A percentile compares a stretch with the other conserved stretches of the same genome.
These are phyloP conservation scores for Drosophila ironensis DNA, from an alignment of 1,140 invertebrate genomes.

Conservation along the genomic window DNA sequence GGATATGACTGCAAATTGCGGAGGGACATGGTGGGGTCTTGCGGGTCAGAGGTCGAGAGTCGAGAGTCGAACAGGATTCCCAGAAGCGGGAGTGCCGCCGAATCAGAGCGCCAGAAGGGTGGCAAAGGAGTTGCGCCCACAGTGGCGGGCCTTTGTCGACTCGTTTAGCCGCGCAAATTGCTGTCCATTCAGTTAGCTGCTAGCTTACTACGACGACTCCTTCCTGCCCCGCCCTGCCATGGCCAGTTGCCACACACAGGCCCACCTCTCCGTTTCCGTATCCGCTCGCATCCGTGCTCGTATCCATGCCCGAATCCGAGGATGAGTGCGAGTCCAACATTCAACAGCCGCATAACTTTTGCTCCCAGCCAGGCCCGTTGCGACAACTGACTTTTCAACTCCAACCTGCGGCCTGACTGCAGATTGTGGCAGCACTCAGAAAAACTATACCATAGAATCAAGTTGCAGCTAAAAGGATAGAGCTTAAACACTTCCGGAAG, in stretches of 20 bases:
- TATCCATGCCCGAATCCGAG: neutral
- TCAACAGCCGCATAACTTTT: slow-evolving; percentile 54
- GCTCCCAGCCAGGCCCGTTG: slow-evolving; percentile 29
- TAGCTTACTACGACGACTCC: slow-evolving; percentile 10
- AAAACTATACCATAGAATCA: too few species aligned
- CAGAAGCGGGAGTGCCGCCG: neutral
- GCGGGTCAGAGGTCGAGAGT: neutral
- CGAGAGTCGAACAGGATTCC: neutral
- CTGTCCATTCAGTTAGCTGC: slow-evolving; percentile 68
- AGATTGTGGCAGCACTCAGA: neutral
- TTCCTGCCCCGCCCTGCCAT: too few species aligned
- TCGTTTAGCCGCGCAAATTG: slow-evolving; percentile 76
- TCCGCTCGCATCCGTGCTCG: neutral
- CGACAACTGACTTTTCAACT: slow-evolving; percentile 72
- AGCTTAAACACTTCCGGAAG: too few species aligned
- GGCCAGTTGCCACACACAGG: slow-evolving; percentile 14
- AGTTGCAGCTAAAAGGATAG: too few species aligned
- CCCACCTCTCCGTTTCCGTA: slow-evolving; percentile 1
- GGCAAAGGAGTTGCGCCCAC: slow-evolving; percentile 15
- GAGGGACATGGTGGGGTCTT: too few species aligned
- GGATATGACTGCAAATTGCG: neutral
- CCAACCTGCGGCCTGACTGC: slow-evolving; percentile 6
- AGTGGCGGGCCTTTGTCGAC: slow-evolving; percentile 59
- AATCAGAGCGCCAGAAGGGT: neutral
- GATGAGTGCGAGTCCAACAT: slow-evolving; percentile 6